phyloP scores from a whole-genome alignment of 2,113 vertebrate genomes.

The Ceyx margarethae region DNA sequence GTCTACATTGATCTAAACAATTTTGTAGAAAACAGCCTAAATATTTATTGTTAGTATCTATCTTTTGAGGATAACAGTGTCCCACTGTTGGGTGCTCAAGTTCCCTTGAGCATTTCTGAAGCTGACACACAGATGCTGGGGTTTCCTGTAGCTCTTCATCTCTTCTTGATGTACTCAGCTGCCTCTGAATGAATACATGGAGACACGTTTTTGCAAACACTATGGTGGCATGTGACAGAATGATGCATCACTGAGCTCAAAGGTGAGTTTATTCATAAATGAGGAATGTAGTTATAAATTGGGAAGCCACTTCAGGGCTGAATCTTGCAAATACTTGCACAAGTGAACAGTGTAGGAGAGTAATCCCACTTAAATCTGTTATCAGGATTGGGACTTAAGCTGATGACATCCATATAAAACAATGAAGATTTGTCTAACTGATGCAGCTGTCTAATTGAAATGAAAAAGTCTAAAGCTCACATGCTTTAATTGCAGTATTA shows the following conservation, averaged over 20 bases:
- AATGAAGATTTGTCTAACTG: neutral
- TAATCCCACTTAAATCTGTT: neutral
- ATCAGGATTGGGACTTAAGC: neutral
- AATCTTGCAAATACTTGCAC: neutral
- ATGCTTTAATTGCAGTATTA: neutral
- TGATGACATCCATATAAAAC: neutral
- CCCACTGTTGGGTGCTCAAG: rapidly evolving
- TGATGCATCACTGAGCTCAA: neutral
- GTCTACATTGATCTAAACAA: neutral
- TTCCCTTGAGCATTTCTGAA: neutral
- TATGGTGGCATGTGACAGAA: neutral
- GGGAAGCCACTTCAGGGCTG: neutral
- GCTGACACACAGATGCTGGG: neutral
- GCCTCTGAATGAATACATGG: neutral
- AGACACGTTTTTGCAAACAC: neutral
- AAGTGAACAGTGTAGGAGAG: neutral
- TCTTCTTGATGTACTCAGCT: neutral
- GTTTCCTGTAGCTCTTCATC: neutral
- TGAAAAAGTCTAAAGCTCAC: neutral
- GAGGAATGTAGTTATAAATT: neutral
- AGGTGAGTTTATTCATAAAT: neutral
- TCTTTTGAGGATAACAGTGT: neutral
- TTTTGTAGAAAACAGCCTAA: neutral
- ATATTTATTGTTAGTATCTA: neutral
- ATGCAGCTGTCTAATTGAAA: slow-evolving; percentile 3